Evolutionary conservation across 2,888 invertebrate genomes (phyloP).

Genomic region (Xestia c-nigrum): DNA sequence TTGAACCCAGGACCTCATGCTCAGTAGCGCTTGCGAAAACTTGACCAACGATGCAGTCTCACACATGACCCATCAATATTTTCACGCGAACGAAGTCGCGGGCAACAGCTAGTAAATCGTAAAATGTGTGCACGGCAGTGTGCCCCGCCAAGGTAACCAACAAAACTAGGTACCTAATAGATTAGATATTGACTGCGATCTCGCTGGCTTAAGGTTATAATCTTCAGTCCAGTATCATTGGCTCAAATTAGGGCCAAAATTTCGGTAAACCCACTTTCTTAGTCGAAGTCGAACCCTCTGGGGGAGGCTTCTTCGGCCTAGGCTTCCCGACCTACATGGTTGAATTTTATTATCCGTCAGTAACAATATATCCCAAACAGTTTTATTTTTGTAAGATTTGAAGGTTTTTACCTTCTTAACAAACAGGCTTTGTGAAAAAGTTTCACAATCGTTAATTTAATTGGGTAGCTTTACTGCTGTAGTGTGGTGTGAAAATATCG

Average conservation of each 20-base stretch:
- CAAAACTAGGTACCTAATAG: background rate
- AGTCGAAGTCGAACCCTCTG: background rate
- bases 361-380: background rate
- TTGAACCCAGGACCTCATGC: no score
- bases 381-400: background rate
- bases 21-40: no score
- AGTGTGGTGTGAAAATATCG: slow-evolving; percentile 21
- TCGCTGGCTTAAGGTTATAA: background rate
- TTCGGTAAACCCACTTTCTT: background rate
- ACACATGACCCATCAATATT: no score
- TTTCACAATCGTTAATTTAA: background rate
- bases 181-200: background rate
- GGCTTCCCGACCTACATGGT: background rate
- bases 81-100: no score
- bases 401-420: background rate
- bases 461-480: background rate
- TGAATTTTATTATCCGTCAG: background rate
- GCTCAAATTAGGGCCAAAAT: background rate
- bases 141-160: slow-evolving; percentile 21
- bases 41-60: no score
- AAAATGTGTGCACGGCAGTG: slow-evolving; percentile 25
- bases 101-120: no score
- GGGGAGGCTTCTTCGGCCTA: no score
- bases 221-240: background rate
- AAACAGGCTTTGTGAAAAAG: background rate